These are phyloP conservation scores for Apodemia duryi DNA, from an alignment of 2,888 invertebrate genomes.

Conservation along the genomic window DNA sequence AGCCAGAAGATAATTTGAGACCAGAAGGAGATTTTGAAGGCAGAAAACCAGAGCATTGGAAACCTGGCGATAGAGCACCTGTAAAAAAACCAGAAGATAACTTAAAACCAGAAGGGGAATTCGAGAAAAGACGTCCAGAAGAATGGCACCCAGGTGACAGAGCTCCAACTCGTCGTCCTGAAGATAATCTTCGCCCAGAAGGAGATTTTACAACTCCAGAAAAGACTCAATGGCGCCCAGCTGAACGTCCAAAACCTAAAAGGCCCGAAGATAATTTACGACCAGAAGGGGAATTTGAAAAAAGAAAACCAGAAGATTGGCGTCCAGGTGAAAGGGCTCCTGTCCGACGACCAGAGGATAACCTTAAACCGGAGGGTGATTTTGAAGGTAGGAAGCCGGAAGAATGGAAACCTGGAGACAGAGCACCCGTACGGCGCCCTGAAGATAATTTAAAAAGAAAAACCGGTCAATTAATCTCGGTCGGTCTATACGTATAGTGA, in stretches of 20 bases:
- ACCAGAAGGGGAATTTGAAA: slow-evolving; percentile 77
- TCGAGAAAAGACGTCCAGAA: slow-evolving; percentile 54
- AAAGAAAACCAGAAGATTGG: slow-evolving; percentile 60
- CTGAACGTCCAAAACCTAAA: slow-evolving; percentile 54
- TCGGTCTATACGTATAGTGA: no score
- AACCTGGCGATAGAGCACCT: slow-evolving; percentile 49
- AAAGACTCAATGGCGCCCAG: slow-evolving; percentile 59
- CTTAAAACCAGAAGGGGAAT: slow-evolving; percentile 68
- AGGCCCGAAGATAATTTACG: slow-evolving; percentile 61
- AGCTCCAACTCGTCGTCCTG: slow-evolving; percentile 41
- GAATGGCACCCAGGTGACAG: slow-evolving; percentile 61
- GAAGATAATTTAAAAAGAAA: slow-evolving; percentile 54
- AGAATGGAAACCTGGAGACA: slow-evolving; percentile 64
- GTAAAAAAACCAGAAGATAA: slow-evolving; percentile 49
- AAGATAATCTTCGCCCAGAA: slow-evolving; percentile 69
- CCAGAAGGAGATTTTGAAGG: slow-evolving; percentile 70
- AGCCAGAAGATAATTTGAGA: slow-evolving; percentile 70
- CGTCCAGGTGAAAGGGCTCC: slow-evolving; percentile 69
- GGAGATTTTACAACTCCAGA: slow-evolving; percentile 65
- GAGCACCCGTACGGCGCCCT: slow-evolving; percentile 54
- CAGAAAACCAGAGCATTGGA: slow-evolving; percentile 57
- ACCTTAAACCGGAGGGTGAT: slow-evolving; percentile 71
- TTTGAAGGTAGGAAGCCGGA: slow-evolving; percentile 51
- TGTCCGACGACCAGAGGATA: slow-evolving; percentile 41
- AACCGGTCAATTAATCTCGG: no score